A percentile compares a stretch with the other conserved stretches of the same genome.
Conservation (phyloP, 2,797 vertebrate species). For the Cottoperca gobio region DNA sequence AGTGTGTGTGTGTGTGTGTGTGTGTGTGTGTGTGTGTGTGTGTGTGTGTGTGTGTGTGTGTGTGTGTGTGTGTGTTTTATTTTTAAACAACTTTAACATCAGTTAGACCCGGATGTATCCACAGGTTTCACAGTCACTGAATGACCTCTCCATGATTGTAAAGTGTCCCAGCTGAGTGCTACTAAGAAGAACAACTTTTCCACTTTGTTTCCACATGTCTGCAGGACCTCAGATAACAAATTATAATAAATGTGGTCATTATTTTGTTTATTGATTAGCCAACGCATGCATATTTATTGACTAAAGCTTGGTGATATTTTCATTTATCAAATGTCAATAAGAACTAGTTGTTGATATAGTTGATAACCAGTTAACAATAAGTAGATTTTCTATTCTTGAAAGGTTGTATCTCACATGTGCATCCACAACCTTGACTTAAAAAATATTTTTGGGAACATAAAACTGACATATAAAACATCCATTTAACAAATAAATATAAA, state of each 20-base stretch:
- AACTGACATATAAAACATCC: not conserved
- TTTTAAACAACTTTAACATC: not conserved
- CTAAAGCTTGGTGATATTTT: not conserved
- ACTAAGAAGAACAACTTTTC: not conserved
- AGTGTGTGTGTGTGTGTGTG: too few species aligned
- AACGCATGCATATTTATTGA: not conserved
- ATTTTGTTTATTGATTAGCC: not conserved
- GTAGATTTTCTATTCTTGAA: not conserved
- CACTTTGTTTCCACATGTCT: not conserved
- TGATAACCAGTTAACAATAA: not conserved
- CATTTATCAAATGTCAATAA: not conserved
- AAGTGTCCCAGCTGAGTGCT: not conserved
- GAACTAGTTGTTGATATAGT: not conserved
- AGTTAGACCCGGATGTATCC: not conserved
- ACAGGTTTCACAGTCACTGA: not conserved
- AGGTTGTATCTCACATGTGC: not conserved
- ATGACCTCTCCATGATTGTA: not conserved
- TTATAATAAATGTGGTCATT: not conserved
- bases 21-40: too few species aligned
- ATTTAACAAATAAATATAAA: not conserved
- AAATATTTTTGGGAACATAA: not conserved
- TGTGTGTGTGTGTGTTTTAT: not conserved
- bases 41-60: too few species aligned
- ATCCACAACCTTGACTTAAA: not conserved
- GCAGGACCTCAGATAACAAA: not conserved